Conservation (phyloP, 1,140 invertebrate genomes). For the Drosophila nigromelanica region DNA sequence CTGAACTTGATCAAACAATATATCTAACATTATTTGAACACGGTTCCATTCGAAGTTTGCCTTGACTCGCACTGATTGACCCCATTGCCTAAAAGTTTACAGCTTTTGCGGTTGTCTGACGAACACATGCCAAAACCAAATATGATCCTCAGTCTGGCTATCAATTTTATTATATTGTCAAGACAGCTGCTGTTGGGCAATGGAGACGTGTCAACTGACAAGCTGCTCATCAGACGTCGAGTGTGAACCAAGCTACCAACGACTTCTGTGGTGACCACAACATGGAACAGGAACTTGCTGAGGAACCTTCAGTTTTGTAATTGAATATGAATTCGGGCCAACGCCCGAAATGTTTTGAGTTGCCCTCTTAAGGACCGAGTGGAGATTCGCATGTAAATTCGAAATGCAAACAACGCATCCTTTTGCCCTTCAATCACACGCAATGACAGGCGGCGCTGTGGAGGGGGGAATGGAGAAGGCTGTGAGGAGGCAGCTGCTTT, state of each 20-base stretch:
- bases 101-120: constrained; percentile 39
- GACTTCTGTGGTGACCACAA: constrained; percentile 26
- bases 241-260: no score
- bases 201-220: constrained; percentile 35
- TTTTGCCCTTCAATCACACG: constrained; percentile 76
- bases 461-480: constrained; percentile 5
- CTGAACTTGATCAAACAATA: no score
- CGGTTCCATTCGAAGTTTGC: no score
- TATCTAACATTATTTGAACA: background rate
- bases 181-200: constrained; percentile 36
- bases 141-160: constrained; percentile 23
- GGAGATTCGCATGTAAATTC: constrained; percentile 64
- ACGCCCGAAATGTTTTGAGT: constrained; percentile 39
- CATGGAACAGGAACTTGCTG: background rate
- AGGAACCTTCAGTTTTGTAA: constrained; percentile 44
- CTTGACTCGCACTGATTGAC: no score
- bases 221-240: background rate
- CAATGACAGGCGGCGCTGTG: constrained; percentile 23
- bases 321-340: constrained; percentile 66
- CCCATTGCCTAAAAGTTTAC: background rate
- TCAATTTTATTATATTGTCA: constrained; percentile 10
- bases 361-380: background rate
- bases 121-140: constrained; percentile 36
- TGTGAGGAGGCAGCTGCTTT: constrained; percentile 48
- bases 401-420: constrained; percentile 74